These are phyloP conservation scores for Formica selysi DNA, from an alignment of 1,140 invertebrate genomes.

Conservation along the genomic window DNA sequence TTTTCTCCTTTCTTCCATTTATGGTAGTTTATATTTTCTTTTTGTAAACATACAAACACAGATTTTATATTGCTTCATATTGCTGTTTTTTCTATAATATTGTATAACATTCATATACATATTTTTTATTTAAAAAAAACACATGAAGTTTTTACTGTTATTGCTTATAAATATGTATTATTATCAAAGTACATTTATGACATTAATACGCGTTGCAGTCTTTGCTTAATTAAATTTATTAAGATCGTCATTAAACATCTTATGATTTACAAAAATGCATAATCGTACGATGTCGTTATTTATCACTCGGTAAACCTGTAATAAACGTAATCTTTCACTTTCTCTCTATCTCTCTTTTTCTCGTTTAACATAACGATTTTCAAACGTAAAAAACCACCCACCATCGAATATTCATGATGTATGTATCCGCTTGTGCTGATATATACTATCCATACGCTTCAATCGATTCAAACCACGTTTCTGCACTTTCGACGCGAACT, in stretches of 20 bases:
- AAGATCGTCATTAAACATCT: background rate
- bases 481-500: conserved; percentile 55
- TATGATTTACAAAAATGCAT: conserved; percentile 6
- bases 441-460: conserved; percentile 19
- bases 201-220: background rate
- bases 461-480: conserved; percentile 60
- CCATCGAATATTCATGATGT: conserved; percentile 50
- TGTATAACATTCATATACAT: background rate
- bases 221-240: conserved; percentile 9
- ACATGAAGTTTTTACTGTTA: background rate
- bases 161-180: background rate
- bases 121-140: background rate
- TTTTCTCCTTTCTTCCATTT: background rate
- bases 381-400: conserved; percentile 31
- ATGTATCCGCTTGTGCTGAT: conserved; percentile 27
- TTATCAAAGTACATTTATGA: background rate
- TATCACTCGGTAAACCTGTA: background rate
- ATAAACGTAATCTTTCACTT: conserved; percentile 45
- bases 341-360: conserved; percentile 23
- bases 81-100: background rate
- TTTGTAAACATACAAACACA: background rate
- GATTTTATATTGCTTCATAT: background rate
- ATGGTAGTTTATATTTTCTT: background rate
- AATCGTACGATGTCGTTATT: conserved; percentile 2
- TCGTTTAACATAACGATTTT: conserved; percentile 28